A percentile compares a stretch with the other conserved stretches of the same genome.
These are phyloP conservation scores for Lethrus apterus DNA, from an alignment of 1,140 invertebrate species.

Conservation along the genomic window DNA sequence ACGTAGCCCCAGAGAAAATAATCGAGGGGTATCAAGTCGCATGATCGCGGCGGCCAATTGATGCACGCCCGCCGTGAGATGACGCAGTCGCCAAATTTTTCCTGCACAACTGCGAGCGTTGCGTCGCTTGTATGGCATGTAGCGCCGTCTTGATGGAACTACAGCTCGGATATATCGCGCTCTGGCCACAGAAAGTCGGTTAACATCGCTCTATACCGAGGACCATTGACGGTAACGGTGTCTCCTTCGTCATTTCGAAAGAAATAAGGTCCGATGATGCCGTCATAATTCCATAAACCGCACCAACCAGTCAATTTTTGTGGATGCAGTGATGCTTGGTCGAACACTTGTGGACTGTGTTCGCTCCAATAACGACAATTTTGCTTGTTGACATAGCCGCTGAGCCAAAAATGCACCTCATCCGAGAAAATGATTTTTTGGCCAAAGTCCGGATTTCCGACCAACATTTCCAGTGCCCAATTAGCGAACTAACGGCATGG, in stretches of 20 bases:
- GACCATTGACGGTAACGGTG: slow-evolving; percentile 31
- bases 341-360: too few relatives aligned
- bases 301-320: slow-evolving; percentile 4
- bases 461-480: too few relatives aligned
- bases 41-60: too few relatives aligned
- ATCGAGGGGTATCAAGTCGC: too few relatives aligned
- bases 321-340: too few relatives aligned
- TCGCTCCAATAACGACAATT: too few relatives aligned
- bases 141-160: slow-evolving; percentile 32
- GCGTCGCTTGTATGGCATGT: slow-evolving; percentile 27
- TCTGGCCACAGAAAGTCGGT: slow-evolving; percentile 29
- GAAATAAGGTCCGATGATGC: slow-evolving; percentile 35
- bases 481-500: too few relatives aligned
- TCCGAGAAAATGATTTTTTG: too few relatives aligned
- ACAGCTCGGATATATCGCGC: slow-evolving; percentile 24
- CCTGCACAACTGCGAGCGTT: slow-evolving; percentile 17
- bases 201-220: slow-evolving; percentile 34
- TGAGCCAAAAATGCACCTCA: too few relatives aligned
- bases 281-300: too few relatives aligned
- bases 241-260: slow-evolving; percentile 30
- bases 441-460: too few relatives aligned
- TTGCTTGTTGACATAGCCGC: too few relatives aligned
- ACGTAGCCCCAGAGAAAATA: slow-evolving; percentile 4
- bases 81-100: slow-evolving; percentile 9
- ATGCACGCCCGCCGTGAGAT: slow-evolving; percentile 3